Percentiles rank a stretch among this genome's conserved stretches.
These are phyloP conservation scores for Micronycteris hirsuta DNA, from an alignment of 2,113 vertebrate genomes.

Conservation along the genomic window DNA sequence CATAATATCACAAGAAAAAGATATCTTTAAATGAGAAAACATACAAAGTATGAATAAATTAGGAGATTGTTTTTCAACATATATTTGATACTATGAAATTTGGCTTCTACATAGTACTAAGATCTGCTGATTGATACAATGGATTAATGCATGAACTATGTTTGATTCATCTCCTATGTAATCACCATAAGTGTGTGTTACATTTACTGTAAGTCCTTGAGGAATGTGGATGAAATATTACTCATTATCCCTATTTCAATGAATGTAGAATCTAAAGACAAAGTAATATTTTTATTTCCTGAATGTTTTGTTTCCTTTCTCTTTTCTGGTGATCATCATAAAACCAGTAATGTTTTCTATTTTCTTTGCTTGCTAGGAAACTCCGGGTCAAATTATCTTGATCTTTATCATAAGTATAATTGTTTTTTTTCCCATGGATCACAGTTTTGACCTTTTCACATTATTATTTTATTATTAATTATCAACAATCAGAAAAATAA, in stretches of 20 bases:
- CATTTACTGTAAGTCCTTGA: neutral
- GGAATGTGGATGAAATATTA: neutral
- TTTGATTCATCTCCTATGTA: neutral
- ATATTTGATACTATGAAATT: neutral
- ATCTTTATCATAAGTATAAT: neutral
- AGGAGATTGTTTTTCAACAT: neutral
- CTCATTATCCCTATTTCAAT: neutral
- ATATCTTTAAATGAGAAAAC: neutral
- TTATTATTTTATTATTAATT: neutral
- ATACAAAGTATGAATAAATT: neutral
- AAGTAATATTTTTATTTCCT: neutral
- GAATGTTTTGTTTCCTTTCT: neutral
- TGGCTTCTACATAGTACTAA: neutral
- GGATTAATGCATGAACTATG: neutral
- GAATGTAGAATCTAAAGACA: neutral
- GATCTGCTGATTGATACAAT: neutral
- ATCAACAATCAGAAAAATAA: neutral
- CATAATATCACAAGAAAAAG: neutral
- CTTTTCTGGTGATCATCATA: neutral
- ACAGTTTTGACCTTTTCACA: neutral
- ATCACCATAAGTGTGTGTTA: neutral
- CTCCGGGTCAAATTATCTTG: neutral
- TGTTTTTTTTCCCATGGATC: neutral
- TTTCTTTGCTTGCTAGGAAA: neutral
- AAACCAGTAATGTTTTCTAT: neutral